A percentile compares a stretch with the other conserved stretches of the same genome.
Evolutionary conservation across 92 coral and sea anemone species (phyloP).

Genomic region (Phymanthus crucifer): DNA sequence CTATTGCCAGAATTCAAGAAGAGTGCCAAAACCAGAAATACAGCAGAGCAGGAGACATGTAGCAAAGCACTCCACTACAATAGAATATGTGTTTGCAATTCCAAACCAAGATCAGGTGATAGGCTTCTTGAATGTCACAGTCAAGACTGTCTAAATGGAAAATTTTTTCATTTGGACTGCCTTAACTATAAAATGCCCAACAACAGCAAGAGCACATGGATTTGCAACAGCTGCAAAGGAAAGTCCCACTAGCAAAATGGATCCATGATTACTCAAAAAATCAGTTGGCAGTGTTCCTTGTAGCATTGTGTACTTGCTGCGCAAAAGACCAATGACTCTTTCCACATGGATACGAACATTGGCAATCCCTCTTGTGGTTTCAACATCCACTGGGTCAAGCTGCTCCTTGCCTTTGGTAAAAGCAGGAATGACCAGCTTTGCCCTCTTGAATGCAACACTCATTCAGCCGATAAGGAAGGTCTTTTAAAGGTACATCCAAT

Average conservation of each 20-base stretch:
- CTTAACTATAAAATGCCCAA: constrained; percentile 32
- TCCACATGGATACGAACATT: no score
- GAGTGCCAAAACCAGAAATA: not conserved
- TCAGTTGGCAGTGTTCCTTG: constrained; percentile 59
- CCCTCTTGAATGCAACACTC: not conserved
- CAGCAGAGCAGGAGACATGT: not conserved
- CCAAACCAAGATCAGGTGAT: constrained; percentile 32
- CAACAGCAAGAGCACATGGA: constrained; percentile 39
- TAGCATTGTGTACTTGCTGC: constrained; percentile 51
- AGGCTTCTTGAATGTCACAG: constrained; percentile 41
- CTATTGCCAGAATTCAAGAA: constrained; percentile 34
- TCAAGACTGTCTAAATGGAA: constrained; percentile 36
- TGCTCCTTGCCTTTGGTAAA: no score
- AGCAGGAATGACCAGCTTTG: no score
- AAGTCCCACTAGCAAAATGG: constrained; percentile 19
- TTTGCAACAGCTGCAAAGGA: constrained; percentile 33
- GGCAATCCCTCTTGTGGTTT: no score
- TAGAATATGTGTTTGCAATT: constrained; percentile 28
- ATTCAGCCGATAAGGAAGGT: constrained; percentile 46
- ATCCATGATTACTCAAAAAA: constrained; percentile 24
- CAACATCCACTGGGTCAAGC: no score
- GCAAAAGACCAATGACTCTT: constrained; percentile 42
- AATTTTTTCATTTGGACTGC: constrained; percentile 28
- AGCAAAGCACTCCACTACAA: constrained; percentile 20
- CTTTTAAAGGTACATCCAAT: constrained; percentile 53